Evolutionary conservation across 2,113 vertebrate genomes (phyloP).

Genomic region (Meles meles): DNA sequence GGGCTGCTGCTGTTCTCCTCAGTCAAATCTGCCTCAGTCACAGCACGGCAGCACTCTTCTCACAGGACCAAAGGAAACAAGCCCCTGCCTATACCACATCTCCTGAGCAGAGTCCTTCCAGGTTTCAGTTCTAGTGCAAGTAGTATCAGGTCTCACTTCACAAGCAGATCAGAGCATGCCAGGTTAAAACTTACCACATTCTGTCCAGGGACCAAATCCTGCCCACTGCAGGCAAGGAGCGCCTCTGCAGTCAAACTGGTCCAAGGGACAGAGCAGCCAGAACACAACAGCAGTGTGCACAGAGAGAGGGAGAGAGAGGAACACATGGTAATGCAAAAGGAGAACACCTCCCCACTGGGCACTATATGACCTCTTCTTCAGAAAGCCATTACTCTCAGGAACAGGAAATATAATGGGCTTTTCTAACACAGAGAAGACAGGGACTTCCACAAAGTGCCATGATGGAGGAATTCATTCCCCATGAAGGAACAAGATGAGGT

Average conservation of each 20-base stretch:
- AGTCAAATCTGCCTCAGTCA: not conserved
- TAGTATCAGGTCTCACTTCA: not conserved
- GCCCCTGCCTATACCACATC: not conserved
- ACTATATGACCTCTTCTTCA: not conserved
- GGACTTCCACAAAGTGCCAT: not conserved
- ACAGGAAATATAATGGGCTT: not conserved
- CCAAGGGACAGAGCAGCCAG: not conserved
- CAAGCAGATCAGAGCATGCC: not conserved
- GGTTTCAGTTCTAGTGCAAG: not conserved
- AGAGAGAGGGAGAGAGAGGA: too few species aligned
- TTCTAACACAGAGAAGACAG: not conserved
- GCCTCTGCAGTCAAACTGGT: not conserved
- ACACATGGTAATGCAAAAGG: too few species aligned
- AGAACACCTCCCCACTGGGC: too few species aligned
- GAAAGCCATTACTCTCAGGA: not conserved
- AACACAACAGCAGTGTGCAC: not conserved
- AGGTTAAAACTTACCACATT: not conserved
- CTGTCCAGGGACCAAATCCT: not conserved
- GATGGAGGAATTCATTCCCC: not conserved
- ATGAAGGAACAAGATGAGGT: not conserved
- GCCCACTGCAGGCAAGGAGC: not conserved
- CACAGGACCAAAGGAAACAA: not conserved
- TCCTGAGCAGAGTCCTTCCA: not conserved
- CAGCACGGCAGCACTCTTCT: not conserved
- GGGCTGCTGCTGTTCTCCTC: not conserved